Base-by-base conservation (phyloP, 2,113 vertebrate species). In the Sporophila hypoxantha region DNA sequence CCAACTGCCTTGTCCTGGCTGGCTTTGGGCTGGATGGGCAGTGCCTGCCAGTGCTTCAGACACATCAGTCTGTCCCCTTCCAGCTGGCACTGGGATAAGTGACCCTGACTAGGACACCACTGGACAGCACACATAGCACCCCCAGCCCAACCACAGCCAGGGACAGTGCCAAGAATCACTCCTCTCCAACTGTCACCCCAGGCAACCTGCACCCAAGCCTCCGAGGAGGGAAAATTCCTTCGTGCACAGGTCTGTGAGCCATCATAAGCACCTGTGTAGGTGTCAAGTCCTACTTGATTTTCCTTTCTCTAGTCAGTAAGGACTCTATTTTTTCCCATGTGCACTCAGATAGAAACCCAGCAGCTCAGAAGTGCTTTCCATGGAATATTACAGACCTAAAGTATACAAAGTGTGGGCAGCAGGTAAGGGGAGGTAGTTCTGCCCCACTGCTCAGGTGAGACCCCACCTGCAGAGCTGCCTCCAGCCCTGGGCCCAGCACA, bases 81-180 rank as follows among this genome's bases (percentile, higher is more conserved):
- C 62, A 57, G 57, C 13, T 53, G 39, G 75, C 74, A 22, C 20
- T 32, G 69, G 85, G 36, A 8, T 21, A 9, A n/a, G 34, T 2
- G 34, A 30, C 18, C 59, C 46, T 65, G 44, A 37, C 68, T 7
- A 0, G 36, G n/a, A 27, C 42, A 42, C 8, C 68, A 11, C 8
- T 3, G 36, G 32, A 18, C 70, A 71, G 47, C 19, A 17, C 4
- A 42, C 23, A 12, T 9, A 0, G 0, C 11, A 21, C 10, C 13
- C 8, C 16, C 44, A 55, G 60, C 44, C 62, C 5, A 1, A 5
- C 44, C 5, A 17, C 10, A 18, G 11, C 32, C 47, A n/a, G 60
- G 18, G 30, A 13, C 1, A 2, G n/a, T 5, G 16, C 21, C 7
- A 29, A 29, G 0, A 6, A 44, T 81, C 26, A 18, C 47, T 46